phyloP scores from a whole-genome alignment of 1,140 invertebrate genomes.

The Drosophila bocqueti region DNA sequence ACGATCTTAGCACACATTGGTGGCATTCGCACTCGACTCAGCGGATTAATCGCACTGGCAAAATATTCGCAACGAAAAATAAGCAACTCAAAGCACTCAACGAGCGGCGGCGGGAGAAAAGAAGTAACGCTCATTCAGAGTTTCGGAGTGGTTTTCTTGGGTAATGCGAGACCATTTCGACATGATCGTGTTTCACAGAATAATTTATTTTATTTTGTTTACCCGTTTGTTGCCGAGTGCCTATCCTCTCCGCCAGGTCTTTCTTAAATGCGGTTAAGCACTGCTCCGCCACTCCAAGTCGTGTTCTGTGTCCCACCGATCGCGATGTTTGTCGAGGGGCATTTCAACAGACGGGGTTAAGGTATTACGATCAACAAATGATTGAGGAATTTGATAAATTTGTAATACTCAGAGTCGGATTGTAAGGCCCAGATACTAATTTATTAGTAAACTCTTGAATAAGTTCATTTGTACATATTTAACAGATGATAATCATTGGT shows the following conservation, averaged over 20 bases:
- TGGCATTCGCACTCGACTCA: constrained; percentile 41
- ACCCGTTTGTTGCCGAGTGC: constrained; percentile 35
- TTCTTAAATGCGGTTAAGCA: constrained; percentile 81
- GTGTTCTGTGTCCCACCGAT: constrained; percentile 25
- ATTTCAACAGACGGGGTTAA: neutral
- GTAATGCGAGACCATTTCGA: constrained; percentile 77
- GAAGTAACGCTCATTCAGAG: constrained; percentile 41
- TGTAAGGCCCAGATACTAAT: neutral
- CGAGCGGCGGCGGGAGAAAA: neutral
- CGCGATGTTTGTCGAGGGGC: constrained; percentile 6
- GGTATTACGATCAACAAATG: neutral
- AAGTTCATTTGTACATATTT: no score
- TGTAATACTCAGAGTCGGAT: neutral
- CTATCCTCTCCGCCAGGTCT: constrained; percentile 43
- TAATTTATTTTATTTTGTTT: constrained; percentile 70
- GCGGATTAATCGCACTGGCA: constrained; percentile 24
- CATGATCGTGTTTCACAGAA: constrained; percentile 78
- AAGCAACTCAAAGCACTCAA: constrained; percentile 16
- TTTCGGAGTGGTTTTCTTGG: constrained; percentile 59
- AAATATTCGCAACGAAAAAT: constrained; percentile 13
- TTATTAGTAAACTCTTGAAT: neutral
- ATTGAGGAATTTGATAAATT: neutral
- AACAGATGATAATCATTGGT: neutral
- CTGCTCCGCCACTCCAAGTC: constrained; percentile 33
- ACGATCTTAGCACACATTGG: constrained; percentile 64